phyloP scores from a whole-genome alignment of 2,113 vertebrate genomes.

The Brachyhypopomus gauderio region DNA sequence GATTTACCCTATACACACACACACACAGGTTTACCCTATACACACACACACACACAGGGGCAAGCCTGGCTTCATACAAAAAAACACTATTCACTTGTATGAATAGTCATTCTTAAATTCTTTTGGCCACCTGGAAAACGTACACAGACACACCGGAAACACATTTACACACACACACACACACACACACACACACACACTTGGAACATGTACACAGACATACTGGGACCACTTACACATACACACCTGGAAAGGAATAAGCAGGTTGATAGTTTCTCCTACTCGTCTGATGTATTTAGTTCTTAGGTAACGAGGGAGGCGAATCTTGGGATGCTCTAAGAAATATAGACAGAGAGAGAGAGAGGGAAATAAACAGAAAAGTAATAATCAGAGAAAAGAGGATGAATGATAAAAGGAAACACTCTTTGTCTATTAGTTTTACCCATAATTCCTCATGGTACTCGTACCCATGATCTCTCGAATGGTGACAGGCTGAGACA shows the following conservation, averaged over 20 bases:
- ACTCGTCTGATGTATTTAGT: conserved; percentile 84
- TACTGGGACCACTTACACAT: not conserved
- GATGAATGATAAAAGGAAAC: not conserved
- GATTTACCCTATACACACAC: conserved; percentile 81
- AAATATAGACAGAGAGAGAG: not conserved
- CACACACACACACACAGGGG: not conserved
- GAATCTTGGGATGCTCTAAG: conserved; percentile 88
- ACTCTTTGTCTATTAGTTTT: not conserved
- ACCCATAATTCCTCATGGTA: not conserved
- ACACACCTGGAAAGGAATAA: conserved; percentile 88
- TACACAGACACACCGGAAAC: not conserved
- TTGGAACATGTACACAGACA: not conserved
- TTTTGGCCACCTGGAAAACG: not conserved
- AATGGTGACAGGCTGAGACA: conserved; percentile 83
- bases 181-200: not conserved
- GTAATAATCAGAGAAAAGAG: not conserved
- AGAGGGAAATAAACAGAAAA: not conserved
- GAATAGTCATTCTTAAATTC: not conserved
- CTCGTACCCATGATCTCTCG: conserved; percentile 85
- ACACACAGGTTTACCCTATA: conserved; percentile 81
- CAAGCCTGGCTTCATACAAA: no score
- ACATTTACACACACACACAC: not conserved
- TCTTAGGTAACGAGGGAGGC: conserved; percentile 84
- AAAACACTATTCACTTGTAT: no score
- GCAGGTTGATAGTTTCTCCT: conserved; percentile 84